phyloP scores from a whole-genome alignment of 2,797 vertebrate genomes.

The Graptemys geographica region DNA sequence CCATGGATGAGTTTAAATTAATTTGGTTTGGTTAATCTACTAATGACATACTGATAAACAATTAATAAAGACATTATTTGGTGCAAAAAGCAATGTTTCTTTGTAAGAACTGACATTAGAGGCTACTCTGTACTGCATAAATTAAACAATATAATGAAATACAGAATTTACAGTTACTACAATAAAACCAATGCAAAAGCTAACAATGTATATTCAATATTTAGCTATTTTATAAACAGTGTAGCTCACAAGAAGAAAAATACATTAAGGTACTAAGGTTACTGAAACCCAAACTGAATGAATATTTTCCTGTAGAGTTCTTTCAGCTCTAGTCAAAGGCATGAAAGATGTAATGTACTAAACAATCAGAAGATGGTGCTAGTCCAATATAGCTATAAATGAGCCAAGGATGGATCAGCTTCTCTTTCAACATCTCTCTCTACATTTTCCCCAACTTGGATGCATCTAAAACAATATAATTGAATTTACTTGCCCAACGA shows the following conservation, averaged over 20 bases:
- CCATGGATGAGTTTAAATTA: background rate
- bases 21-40: background rate
- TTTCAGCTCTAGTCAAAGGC: background rate
- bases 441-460: constrained; percentile 2
- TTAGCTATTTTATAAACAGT: background rate
- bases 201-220: background rate
- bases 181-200: background rate
- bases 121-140: background rate
- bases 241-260: background rate
- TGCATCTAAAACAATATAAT: background rate
- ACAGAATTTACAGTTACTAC: background rate
- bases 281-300: background rate
- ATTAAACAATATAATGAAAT: background rate
- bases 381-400: constrained; percentile 40
- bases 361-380: constrained; percentile 75
- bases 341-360: constrained; percentile 61
- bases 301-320: constrained; percentile 9
- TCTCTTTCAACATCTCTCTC: background rate
- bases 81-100: background rate
- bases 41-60: background rate
- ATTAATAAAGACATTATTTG: background rate
- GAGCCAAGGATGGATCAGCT: constrained; percentile 42
- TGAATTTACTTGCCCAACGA: background rate
- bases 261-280: background rate
- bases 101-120: background rate